These are phyloP conservation scores for Drosophila kuntzei DNA, from an alignment of 2,888 invertebrate genomes.

Conservation along the genomic window DNA sequence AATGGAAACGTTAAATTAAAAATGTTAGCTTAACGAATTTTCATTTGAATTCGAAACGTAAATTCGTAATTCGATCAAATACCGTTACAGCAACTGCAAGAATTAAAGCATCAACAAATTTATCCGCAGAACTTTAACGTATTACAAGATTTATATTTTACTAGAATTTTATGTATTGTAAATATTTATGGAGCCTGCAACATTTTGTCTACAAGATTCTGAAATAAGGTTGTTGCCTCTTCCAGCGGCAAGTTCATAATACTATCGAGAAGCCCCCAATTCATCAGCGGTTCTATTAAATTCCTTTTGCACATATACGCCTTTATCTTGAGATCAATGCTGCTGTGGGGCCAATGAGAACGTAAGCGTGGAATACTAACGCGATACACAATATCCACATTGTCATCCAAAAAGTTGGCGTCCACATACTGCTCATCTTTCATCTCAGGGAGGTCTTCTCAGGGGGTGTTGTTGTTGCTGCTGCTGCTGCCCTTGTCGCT, in stretches of 20 bases:
- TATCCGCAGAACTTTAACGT: no score
- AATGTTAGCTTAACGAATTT: no score
- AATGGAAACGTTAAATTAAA: no score
- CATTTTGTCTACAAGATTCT: neutral
- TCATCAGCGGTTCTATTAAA: conserved; percentile 28
- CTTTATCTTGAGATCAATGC: conserved; percentile 19
- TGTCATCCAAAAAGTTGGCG: conserved; percentile 11
- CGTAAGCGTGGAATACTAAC: conserved; percentile 19
- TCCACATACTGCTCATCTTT: conserved; percentile 2
- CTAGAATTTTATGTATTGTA: neutral
- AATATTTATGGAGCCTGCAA: neutral
- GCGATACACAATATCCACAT: conserved; percentile 13
- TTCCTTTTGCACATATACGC: conserved; percentile 20
- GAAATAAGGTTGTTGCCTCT: conserved; percentile 10
- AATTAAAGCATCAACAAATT: no score
- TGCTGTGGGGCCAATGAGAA: conserved; percentile 21
- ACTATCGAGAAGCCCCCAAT: conserved; percentile 39
- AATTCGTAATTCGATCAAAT: conserved; percentile 30
- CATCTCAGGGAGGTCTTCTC: neutral
- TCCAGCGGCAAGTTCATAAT: conserved; percentile 29
- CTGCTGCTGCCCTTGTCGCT: neutral
- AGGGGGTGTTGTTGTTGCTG: neutral
- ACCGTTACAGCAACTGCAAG: conserved; percentile 27
- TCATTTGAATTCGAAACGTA: no score
- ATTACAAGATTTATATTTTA: neutral